Percentiles rank a stretch among this genome's conserved stretches.
Conservation (phyloP, 2,888 invertebrate species). For the Meta bourneti region DNA sequence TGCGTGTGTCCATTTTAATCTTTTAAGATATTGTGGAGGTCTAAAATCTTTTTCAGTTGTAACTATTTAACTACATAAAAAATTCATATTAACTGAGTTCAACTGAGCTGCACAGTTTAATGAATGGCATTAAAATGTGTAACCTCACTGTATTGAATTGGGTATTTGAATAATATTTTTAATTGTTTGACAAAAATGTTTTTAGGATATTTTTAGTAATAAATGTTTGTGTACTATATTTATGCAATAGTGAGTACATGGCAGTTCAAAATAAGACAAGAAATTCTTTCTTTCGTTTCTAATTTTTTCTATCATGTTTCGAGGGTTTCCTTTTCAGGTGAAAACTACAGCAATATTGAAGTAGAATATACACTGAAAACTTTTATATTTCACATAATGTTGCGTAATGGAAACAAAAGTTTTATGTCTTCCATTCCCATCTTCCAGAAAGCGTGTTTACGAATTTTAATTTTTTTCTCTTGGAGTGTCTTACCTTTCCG, state of each 20-base stretch:
- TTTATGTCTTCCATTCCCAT: constrained; percentile 43
- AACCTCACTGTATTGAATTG: no score
- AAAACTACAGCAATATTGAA: constrained; percentile 9
- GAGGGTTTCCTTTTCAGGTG: constrained; percentile 24
- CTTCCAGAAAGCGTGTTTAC: constrained; percentile 25
- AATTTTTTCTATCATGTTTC: constrained; percentile 24
- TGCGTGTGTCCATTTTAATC: no score
- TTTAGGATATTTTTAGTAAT: no score
- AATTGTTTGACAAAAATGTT: no score
- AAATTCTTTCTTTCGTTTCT: constrained; percentile 21
- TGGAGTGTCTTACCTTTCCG: constrained; percentile 21
- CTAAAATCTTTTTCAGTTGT: no score
- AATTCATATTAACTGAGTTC: no score
- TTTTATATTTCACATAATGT: constrained; percentile 45
- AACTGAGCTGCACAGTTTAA: no score
- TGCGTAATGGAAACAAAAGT: constrained; percentile 38
- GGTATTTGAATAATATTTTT: no score
- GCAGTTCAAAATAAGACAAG: constrained; percentile 22
- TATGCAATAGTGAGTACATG: neutral
- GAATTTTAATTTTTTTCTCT: constrained; percentile 36
- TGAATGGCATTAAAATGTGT: no score
- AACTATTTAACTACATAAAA: no score
- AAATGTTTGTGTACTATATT: no score
- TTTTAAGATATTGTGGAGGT: no score
- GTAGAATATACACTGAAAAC: constrained; percentile 24